Base-by-base conservation (phyloP, 2,113 vertebrate species). In the Danionella cerebrum region DNA sequence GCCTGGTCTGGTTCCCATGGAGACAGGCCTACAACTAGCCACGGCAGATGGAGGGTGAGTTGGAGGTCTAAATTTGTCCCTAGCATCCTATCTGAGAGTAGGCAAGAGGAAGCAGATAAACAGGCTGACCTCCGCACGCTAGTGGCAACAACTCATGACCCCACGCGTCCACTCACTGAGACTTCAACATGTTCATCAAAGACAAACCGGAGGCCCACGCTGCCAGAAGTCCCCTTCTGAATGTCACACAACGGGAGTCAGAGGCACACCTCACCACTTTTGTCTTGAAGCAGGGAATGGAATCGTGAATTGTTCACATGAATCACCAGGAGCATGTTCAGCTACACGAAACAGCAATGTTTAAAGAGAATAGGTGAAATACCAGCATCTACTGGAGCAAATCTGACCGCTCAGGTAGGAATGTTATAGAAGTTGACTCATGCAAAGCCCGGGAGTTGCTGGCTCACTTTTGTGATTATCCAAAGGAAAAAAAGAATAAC, bases 51-150 rank as follows among this genome's bases (percentile, higher is more conserved):
- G 89, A 90, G 85, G 85, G 80, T 81, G 86, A 89, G 83, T 82
- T 86, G 81, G 79, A 85, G 85, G 84, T 89, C 89, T 89, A 90
- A 88, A 89, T 89, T 87, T 87, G 88, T 89, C 86, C 84, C 83
- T 84, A 89, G 87, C 87, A 88, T 86, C 84, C 85, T 89, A 85
- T 86, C 73, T 72, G 81, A 84, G 83, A 84, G 80, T 76, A 86
- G 80, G 72, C 85, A 83, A 69, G 78, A 73, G 85, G 85, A 88
- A 88, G 84, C 85, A 72, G 83, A 74, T 75, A 77, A 78, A 82
- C 77, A 51, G 82, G 72, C 76, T 71, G 69, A 78, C 71, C 77
- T 76, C 75, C 36, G 70, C 75, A 39, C 71, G 66, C 65, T 70
- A 67, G 38, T 60, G 54, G 57, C 42, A 75, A 35, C 5, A 50